Conservation (phyloP, 2,888 invertebrate species). For the Stratiomys singularior region DNA sequence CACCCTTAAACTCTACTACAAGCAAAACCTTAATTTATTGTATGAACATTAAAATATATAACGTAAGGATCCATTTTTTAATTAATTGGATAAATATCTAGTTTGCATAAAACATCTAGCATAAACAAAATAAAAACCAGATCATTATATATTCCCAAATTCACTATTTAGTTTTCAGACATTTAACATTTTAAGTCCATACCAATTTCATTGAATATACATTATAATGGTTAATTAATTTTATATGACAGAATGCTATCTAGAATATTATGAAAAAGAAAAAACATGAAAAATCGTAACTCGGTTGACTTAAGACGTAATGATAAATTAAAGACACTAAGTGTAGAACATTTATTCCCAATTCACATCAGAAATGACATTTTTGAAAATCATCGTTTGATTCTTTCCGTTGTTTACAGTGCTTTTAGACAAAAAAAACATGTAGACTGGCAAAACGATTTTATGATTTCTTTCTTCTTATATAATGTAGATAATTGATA, state of each 20-base stretch:
- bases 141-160: background rate
- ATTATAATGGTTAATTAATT: background rate
- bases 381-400: background rate
- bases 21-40: slow-evolving; percentile 2
- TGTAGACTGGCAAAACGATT: too few relatives aligned
- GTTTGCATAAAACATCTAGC: background rate
- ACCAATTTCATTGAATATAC: too few relatives aligned
- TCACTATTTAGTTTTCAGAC: too few relatives aligned
- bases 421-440: background rate
- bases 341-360: slow-evolving; percentile 17
- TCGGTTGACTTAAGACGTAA: background rate
- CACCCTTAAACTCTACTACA: background rate
- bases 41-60: background rate
- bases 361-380: slow-evolving; percentile 21
- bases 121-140: background rate
- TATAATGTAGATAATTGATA: too few relatives aligned
- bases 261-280: too few relatives aligned
- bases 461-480: too few relatives aligned
- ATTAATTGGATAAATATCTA: too few relatives aligned
- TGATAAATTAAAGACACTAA: slow-evolving; percentile 26
- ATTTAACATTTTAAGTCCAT: too few relatives aligned
- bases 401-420: background rate
- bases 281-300: too few relatives aligned
- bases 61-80: background rate
- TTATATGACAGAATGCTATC: background rate